Evolutionary conservation across 2,888 invertebrate species (phyloP), one percentile per base, ranked within the genome.

Genomic region (Heliconius charithonia): DNA sequence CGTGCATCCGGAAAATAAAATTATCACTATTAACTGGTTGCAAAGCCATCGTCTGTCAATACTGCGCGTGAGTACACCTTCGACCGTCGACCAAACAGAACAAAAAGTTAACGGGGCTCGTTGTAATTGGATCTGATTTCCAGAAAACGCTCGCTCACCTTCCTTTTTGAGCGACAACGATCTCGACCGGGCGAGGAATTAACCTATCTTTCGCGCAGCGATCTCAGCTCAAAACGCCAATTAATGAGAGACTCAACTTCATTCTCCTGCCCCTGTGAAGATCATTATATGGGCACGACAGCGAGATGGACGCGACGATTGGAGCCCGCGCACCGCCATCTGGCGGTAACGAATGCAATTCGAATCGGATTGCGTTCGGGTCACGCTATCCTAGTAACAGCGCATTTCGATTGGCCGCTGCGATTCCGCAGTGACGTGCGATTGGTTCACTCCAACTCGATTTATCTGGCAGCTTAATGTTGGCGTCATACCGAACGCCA

Each of bases 201-300:
- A 95, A 95, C 94, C 94, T 95, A 95, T 94, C 95, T 94, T 94
- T 92, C 90, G 93, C 91, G 89, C 92, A 91, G 89, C 94, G 94
- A 95, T 95, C 95, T 95, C 94, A 90, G 87, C 93, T 94, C 94
- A 95, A 95, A 95, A 94, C 92, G 94, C 95, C 94, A 94, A 94
- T 94, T 95, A 94, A 95, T 94, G 94, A 94, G 94, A 91, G 93
- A 91, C 94, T 95, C 95, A 95, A 95, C 94, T 95, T 95, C 95
- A 95, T 95, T 95, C 94, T 94, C 91, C 90, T 92, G 93, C 89
- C 92, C 93, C 93, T 94, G 94, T 94, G 94, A 94, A 94, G 95
- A 95, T 95, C 94, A 95, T 95, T 95, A 94, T 94, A 94, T 93
- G 94, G 90, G 94, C 95, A 94, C 94, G 94, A 95, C 95, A 94